Evolutionary conservation across 2,113 vertebrate genomes (phyloP).

Genomic region (Grantiella picta): DNA sequence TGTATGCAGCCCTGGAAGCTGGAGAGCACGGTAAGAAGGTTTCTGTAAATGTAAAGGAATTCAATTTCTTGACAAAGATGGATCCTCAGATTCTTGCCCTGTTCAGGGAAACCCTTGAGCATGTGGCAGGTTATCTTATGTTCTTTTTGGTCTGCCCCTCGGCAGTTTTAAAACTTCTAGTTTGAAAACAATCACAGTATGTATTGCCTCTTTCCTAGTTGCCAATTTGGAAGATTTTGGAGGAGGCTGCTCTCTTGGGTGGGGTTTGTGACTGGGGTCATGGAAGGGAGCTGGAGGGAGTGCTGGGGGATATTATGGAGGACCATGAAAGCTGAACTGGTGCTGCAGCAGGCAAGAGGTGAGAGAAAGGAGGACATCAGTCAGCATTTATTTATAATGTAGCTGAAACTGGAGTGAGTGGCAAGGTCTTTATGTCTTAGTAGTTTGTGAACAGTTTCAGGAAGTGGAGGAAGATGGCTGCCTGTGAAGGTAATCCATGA

Average conservation of each 20-base stretch:
- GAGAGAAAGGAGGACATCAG: neutral
- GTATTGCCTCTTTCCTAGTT: neutral
- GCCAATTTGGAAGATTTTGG: neutral
- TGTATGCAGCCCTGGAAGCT: neutral
- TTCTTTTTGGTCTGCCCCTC: neutral
- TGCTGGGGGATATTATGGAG: neutral
- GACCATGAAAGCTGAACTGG: neutral
- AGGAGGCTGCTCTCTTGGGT: neutral
- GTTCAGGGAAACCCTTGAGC: neutral
- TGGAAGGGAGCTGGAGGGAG: neutral
- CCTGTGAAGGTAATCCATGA: neutral
- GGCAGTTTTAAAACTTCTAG: too few species aligned
- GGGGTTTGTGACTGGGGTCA: neutral
- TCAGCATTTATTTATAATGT: neutral
- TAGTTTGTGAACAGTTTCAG: neutral
- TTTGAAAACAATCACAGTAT: neutral
- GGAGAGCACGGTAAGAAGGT: neutral
- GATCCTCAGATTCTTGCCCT: neutral
- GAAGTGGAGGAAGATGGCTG: neutral
- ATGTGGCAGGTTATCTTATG: fast-evolving
- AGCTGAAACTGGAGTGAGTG: neutral
- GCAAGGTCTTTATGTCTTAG: neutral
- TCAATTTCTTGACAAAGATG: neutral
- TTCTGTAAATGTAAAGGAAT: neutral
- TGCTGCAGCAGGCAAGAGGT: neutral